phyloP scores from a whole-genome alignment of 2,797 vertebrate species.

The Astyanax mexicanus region DNA sequence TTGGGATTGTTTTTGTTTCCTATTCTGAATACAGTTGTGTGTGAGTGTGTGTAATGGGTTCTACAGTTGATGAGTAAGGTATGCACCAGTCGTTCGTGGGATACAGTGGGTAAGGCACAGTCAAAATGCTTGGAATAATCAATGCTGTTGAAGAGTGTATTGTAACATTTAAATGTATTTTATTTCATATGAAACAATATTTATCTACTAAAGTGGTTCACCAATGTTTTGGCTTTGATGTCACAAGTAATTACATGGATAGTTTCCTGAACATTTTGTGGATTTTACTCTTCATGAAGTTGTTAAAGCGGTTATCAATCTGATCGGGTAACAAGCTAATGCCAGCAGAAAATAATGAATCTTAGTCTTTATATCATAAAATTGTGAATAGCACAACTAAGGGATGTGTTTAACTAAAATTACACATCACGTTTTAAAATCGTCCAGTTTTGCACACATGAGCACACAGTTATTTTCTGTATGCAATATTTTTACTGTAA shows the following conservation, averaged over 20 bases:
- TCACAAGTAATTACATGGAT: not conserved
- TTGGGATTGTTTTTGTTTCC: conserved; percentile 27
- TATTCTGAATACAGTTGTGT: not conserved
- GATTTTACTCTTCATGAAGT: not conserved
- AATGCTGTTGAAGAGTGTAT: conserved; percentile 16
- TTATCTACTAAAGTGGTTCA: conserved; percentile 31
- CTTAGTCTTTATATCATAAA: no score
- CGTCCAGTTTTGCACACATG: no score
- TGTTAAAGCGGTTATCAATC: not conserved
- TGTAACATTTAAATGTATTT: conserved; percentile 28
- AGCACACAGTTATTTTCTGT: no score
- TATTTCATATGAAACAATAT: conserved; percentile 30
- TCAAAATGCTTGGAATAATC: conserved; percentile 4
- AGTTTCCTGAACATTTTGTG: not conserved
- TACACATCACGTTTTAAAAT: no score
- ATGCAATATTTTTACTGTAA: no score
- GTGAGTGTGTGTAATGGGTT: not conserved
- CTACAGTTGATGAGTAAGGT: not conserved
- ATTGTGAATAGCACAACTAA: no score
- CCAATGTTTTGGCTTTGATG: conserved; percentile 1
- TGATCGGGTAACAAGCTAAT: not conserved
- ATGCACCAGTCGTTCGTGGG: not conserved
- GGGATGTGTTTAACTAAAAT: no score
- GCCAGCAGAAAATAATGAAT: not conserved
- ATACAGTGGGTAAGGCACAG: conserved; percentile 8